Conservation (phyloP, 2,113 vertebrate genomes). For the Meleagris gallopavo region DNA sequence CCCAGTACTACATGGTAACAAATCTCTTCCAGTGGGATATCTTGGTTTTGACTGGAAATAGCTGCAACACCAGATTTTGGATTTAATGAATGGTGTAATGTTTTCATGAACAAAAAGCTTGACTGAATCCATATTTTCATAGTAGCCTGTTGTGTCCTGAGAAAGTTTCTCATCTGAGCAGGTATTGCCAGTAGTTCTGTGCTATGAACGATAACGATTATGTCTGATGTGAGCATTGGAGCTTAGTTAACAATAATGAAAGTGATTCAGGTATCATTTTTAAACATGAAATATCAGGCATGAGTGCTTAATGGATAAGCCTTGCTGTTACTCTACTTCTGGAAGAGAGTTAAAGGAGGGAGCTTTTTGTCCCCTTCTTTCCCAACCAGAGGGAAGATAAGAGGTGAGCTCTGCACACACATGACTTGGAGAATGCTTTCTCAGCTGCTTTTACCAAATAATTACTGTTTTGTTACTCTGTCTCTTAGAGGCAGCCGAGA, state of each 20-base stretch:
- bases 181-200: background rate
- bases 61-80: background rate
- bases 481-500: conserved; percentile 83
- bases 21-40: background rate
- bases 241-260: background rate
- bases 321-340: background rate
- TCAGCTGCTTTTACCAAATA: background rate
- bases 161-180: background rate
- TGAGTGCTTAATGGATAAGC: background rate
- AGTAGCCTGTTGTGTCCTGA: background rate
- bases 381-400: background rate
- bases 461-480: background rate
- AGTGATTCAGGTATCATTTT: background rate
- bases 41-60: background rate
- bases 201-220: background rate
- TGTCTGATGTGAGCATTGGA: background rate
- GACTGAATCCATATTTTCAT: background rate
- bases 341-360: background rate
- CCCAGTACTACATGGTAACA: background rate
- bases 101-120: background rate
- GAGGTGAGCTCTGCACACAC: background rate
- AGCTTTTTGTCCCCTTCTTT: background rate
- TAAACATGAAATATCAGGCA: background rate
- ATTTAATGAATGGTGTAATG: background rate
- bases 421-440: background rate